Base-by-base conservation (phyloP, 2,113 vertebrate species). In the Etheostoma spectabile region DNA sequence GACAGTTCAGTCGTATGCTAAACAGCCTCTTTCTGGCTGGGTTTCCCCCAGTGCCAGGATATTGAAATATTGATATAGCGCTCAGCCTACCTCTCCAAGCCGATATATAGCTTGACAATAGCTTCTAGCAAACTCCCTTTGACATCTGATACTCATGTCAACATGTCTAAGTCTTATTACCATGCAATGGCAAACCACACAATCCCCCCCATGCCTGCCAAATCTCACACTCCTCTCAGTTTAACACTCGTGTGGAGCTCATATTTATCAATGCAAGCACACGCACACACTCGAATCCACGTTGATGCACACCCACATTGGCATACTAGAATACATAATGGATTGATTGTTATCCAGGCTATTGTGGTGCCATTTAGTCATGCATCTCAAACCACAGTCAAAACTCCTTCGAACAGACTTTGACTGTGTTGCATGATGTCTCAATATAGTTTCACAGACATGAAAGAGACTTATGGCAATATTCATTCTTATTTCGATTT, bases 81-180 rank as follows among this genome's bases (percentile, higher is more conserved):
- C 11, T 11, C 22, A 16, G 77, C 18, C 38, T 65, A 48, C 71
- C 63, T 57, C 64, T 79, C 81, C 78, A 86, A 88, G 61, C 63
- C 57, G 4, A 30, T 30, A 30, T 30, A 3, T 30, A 30, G 2
- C 30, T 30, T 3, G 62, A 76, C 7, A 4, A 75, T 38, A n/a
- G 51, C 79, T 87, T 51, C 52, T 60, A 59, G 79, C 82, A 82
- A 85, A 77, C 88, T 74, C 79, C 57, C 57, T 77, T 76, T 77
- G 86, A 89, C 84, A 89, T 87, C 74, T 80, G 86, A 93, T 84
- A 87, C 56, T 77, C 76, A 79, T 88, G 88, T 91, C 90, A 92
- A 87, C 85, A 91, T 85, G 77, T 84, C 85, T 89, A 52, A 48
- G 33, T 81, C 56, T 66, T 84, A 88, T 89, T 86, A 77, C 80